Evolutionary conservation across 2,888 invertebrate species (phyloP).

Genomic region (Polyploca ridens): DNA sequence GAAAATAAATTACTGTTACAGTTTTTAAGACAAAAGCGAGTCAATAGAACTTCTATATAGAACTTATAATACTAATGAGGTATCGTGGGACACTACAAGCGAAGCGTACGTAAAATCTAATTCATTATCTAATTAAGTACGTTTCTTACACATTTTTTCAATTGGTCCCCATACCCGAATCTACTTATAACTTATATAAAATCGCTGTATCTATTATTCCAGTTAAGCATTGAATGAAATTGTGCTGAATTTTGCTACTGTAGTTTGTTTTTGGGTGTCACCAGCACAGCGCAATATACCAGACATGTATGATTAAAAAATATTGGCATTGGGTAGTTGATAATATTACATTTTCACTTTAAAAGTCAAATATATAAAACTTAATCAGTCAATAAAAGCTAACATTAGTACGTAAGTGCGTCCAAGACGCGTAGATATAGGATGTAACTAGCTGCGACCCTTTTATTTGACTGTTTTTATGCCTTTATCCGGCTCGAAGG

Average conservation of each 20-base stretch:
- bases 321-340: neutral
- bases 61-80: neutral
- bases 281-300: neutral
- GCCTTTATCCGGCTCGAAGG: conserved; percentile 51
- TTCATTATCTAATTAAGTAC: no score
- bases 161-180: no score
- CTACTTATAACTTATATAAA: no score
- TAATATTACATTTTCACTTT: neutral
- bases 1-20: no score
- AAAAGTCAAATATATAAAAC: conserved; percentile 24
- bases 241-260: neutral
- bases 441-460: conserved; percentile 34
- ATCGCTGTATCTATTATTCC: no score
- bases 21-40: neutral
- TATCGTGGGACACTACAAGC: no score
- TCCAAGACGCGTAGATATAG: conserved; percentile 66
- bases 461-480: conserved; percentile 46
- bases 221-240: no score
- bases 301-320: neutral
- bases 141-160: no score
- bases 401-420: conserved; percentile 58
- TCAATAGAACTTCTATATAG: neutral
- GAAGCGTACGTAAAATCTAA: no score
- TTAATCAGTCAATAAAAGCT: conserved; percentile 48
- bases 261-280: neutral